phyloP scores from a whole-genome alignment of 1,140 invertebrate species.

The Megalonaias nervosa region DNA sequence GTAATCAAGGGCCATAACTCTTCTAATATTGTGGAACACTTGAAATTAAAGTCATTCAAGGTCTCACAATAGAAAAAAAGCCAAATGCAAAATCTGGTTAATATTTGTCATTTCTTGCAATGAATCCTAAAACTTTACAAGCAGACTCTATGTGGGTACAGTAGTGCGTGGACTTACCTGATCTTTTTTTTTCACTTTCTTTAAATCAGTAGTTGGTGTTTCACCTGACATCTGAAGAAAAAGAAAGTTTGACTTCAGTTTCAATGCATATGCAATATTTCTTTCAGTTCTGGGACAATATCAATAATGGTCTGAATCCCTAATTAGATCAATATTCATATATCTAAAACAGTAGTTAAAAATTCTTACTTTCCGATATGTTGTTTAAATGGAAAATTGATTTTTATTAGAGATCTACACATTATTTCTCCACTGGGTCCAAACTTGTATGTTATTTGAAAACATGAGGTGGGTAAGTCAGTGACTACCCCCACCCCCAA shows the following conservation, averaged over 20 bases:
- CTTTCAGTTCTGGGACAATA: not conserved
- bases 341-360: not conserved
- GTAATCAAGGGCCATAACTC: no score
- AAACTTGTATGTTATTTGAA: not conserved
- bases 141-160: no score
- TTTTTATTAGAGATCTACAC: no score
- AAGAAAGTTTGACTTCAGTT: constrained; percentile 4
- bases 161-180: constrained; percentile 43
- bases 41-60: no score
- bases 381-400: constrained; percentile 1
- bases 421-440: not conserved
- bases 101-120: no score
- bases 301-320: not conserved
- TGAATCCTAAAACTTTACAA: no score
- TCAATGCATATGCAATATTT: not conserved
- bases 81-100: no score
- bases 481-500: not conserved
- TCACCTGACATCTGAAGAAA: constrained; percentile 61
- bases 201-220: constrained; percentile 60
- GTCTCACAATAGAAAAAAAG: no score
- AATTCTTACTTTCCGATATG: not conserved
- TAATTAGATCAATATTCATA: not conserved
- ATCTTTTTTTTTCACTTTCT: constrained; percentile 64
- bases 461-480: not conserved
- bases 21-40: no score